Conservation (phyloP, 2,113 vertebrate species). For the Ophthalmolycus amberensis region DNA sequence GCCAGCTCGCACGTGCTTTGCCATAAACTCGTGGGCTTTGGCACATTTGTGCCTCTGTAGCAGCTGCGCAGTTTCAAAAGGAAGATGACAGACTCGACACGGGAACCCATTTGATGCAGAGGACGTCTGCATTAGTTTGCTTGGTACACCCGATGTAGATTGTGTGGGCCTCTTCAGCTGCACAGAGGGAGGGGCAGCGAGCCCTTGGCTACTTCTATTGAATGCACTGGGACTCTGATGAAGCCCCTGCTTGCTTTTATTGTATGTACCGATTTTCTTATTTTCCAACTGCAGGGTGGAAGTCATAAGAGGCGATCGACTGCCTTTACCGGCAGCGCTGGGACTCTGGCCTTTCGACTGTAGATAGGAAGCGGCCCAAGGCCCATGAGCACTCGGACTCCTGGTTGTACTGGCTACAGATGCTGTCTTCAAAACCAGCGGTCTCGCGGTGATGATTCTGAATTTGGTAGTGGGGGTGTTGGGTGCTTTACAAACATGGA, state of each 20-base stretch:
- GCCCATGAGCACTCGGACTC: not conserved
- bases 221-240: not conserved
- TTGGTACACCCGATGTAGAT: not conserved
- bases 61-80: conserved; percentile 65
- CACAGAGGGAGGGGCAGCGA: not conserved
- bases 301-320: not conserved
- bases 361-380: not conserved
- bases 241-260: not conserved
- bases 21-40: conserved; percentile 71
- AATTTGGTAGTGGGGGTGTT: conserved; percentile 44
- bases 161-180: not conserved
- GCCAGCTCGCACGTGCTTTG: conserved; percentile 39
- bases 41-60: conserved; percentile 79
- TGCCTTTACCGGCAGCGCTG: not conserved
- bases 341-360: conserved; percentile 28
- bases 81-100: conserved; percentile 72
- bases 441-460: conserved; percentile 68
- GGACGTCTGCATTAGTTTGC: not conserved
- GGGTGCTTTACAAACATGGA: conserved; percentile 68
- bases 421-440: not conserved
- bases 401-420: not conserved
- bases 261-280: conserved; percentile 16
- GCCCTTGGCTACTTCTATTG: not conserved
- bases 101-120: conserved; percentile 13
- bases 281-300: conserved; percentile 32